These are phyloP conservation scores for Pogonophryne albipinna DNA, from an alignment of 2,797 vertebrate genomes.

Conservation along the genomic window DNA sequence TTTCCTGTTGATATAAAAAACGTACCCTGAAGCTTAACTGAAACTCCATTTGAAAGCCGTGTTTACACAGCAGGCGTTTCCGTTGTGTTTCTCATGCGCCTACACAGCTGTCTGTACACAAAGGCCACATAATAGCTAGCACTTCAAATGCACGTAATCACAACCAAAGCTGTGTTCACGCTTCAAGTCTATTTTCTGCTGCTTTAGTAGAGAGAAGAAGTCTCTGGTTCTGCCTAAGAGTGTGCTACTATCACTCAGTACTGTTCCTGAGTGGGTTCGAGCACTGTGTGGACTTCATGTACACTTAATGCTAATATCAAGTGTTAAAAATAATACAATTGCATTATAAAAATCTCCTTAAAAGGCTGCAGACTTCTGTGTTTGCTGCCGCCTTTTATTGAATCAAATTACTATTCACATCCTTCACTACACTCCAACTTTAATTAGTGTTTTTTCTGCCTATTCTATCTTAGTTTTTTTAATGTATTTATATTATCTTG, in stretches of 20 bases:
- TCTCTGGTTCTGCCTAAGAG: background rate
- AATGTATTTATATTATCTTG: too few species aligned
- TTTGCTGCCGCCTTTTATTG: too few species aligned
- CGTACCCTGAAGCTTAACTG: background rate
- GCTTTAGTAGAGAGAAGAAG: slow-evolving; percentile 15
- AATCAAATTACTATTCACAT: too few species aligned
- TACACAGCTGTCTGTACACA: background rate
- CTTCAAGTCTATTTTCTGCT: slow-evolving; percentile 9
- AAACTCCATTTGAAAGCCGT: background rate
- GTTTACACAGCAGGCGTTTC: background rate
- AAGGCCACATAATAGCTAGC: background rate
- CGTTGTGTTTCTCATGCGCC: background rate
- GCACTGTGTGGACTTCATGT: background rate
- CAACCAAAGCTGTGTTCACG: background rate
- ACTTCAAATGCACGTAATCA: background rate
- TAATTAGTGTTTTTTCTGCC: too few species aligned
- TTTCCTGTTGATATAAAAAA: slow-evolving; percentile 5
- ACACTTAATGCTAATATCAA: background rate
- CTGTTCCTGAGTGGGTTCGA: background rate
- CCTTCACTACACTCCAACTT: too few species aligned
- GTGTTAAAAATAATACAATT: background rate
- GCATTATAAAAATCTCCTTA: background rate
- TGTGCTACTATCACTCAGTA: background rate
- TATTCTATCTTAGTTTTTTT: too few species aligned
- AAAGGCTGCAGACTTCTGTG: too few species aligned